These are phyloP conservation scores for Sebastes taczanowskii DNA, from an alignment of 2,797 vertebrate species.

Conservation along the genomic window DNA sequence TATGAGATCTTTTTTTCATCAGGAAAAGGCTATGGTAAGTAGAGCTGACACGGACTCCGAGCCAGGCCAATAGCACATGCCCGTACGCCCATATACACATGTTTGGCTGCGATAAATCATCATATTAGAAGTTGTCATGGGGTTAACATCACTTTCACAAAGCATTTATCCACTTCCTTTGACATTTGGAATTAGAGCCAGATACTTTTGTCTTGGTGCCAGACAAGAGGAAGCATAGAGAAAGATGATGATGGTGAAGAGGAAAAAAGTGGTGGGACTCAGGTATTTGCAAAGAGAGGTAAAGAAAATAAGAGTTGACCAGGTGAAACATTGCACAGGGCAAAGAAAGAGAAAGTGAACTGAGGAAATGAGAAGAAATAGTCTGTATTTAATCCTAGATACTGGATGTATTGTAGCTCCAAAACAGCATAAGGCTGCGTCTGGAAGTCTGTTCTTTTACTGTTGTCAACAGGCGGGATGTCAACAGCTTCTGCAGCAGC, in stretches of 20 bases:
- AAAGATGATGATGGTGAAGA: conserved; percentile 16
- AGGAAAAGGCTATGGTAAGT: conserved; percentile 29
- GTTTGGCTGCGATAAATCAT: conserved; percentile 69
- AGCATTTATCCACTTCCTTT: conserved; percentile 51
- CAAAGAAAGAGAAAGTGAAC: background rate
- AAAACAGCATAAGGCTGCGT: background rate
- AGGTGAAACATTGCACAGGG: background rate
- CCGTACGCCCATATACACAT: conserved; percentile 18
- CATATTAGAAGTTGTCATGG: conserved; percentile 63
- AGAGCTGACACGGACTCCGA: conserved; percentile 28
- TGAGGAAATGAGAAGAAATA: too few species aligned
- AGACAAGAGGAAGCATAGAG: conserved; percentile 25
- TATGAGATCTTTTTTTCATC: conserved; percentile 48
- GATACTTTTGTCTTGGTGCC: conserved; percentile 27
- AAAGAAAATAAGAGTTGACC: conserved; percentile 7
- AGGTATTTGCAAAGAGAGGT: background rate
- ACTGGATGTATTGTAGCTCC: background rate
- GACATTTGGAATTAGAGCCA: conserved; percentile 54
- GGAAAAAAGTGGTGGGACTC: background rate
- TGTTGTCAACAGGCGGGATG: conserved; percentile 10
- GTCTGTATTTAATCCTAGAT: conserved; percentile 8
- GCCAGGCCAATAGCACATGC: conserved; percentile 31
- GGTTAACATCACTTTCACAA: conserved; percentile 63
- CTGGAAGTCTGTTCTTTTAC: conserved; percentile 26
- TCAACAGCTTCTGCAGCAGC: conserved; percentile 46